phyloP scores from a whole-genome alignment of 2,888 invertebrate genomes.

The Metalampra italica region DNA sequence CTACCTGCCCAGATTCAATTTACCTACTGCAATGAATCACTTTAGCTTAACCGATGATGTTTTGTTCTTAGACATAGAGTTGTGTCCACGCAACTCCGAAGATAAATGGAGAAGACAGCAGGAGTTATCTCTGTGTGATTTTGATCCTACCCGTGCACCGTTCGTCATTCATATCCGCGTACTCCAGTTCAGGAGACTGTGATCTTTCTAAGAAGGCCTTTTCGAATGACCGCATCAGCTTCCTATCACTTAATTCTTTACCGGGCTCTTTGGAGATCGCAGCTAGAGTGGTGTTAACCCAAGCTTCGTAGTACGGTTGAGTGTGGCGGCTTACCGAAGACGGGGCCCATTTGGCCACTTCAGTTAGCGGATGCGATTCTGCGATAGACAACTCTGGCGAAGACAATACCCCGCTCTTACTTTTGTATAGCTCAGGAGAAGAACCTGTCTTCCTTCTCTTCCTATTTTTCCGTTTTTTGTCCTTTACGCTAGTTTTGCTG shows the following conservation, averaged over 20 bases:
- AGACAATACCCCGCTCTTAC: background rate
- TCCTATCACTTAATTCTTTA: background rate
- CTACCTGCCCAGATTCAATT: no score
- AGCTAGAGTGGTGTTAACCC: slow-evolving; percentile 53
- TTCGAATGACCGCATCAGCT: background rate
- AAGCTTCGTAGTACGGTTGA: slow-evolving; percentile 61
- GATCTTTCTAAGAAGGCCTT: slow-evolving; percentile 14
- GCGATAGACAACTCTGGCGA: background rate
- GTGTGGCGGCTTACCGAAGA: slow-evolving; percentile 38
- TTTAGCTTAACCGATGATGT: no score
- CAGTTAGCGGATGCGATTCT: slow-evolving; percentile 36
- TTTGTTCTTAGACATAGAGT: background rate
- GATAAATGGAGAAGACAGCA: background rate
- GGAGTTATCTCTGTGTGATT: slow-evolving; percentile 30
- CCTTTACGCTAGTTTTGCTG: background rate
- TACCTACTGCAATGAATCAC: no score
- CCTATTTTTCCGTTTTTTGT: background rate
- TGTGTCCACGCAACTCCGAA: no score
- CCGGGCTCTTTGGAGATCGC: slow-evolving; percentile 28
- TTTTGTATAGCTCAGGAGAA: background rate
- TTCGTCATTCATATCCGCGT: slow-evolving; percentile 41
- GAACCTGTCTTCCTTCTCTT: background rate
- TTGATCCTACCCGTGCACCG: slow-evolving; percentile 50
- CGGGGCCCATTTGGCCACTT: slow-evolving; percentile 58
- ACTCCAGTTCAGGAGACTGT: slow-evolving; percentile 33